Conservation (phyloP, 2,113 vertebrate species). For the Nesoenas mayeri region DNA sequence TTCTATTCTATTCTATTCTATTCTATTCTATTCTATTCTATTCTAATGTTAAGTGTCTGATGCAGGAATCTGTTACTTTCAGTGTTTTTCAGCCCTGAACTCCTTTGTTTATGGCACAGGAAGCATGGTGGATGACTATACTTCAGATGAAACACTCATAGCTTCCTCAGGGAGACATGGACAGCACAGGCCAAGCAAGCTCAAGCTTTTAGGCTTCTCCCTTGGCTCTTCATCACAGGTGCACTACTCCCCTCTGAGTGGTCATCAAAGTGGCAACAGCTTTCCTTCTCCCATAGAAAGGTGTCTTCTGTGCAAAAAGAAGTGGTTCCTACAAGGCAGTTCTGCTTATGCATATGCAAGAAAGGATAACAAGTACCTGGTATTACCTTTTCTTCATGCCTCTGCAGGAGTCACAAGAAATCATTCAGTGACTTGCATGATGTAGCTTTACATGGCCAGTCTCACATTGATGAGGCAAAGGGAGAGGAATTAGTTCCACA, state of each 20-base stretch:
- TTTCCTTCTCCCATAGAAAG: neutral
- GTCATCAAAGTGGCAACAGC: neutral
- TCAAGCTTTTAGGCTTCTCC: neutral
- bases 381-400: neutral
- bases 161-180: neutral
- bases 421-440: no score
- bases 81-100: neutral
- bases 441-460: neutral
- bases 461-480: neutral
- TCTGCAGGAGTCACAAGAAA: neutral
- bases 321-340: neutral
- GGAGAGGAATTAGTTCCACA: neutral
- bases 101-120: neutral
- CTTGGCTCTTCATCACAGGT: neutral
- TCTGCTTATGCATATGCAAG: neutral
- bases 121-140: neutral
- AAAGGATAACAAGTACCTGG: neutral
- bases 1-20: neutral
- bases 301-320: neutral
- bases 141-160: neutral
- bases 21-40: neutral
- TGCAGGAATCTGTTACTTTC: neutral
- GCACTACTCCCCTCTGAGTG: neutral
- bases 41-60: neutral
- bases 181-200: neutral